A percentile compares a stretch with the other conserved stretches of the same genome.
Evolutionary conservation across 2,888 invertebrate genomes (phyloP).

Genomic region (Timema podura): DNA sequence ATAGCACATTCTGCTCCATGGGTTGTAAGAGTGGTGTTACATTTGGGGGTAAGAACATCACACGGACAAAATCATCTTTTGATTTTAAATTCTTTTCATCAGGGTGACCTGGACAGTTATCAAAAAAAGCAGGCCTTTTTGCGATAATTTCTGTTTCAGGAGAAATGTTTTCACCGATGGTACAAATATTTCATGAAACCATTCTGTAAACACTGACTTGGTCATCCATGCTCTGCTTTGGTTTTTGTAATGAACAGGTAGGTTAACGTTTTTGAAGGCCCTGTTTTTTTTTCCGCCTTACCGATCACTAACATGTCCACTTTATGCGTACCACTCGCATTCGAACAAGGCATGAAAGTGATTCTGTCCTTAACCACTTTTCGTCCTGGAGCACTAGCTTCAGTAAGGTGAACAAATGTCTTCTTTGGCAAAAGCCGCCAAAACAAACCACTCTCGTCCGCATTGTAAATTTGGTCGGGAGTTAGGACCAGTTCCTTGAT

Average conservation of each 20-base stretch:
- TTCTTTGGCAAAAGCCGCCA: slow-evolving; percentile 25
- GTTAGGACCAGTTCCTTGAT: slow-evolving; percentile 17
- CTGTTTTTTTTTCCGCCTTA: background rate
- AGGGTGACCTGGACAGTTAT: background rate
- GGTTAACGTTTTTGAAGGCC: slow-evolving; percentile 20
- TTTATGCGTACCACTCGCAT: slow-evolving; percentile 37
- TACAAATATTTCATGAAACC: slow-evolving; percentile 11
- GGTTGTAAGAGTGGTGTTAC: too few species aligned
- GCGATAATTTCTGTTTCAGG: background rate
- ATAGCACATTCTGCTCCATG: too few species aligned
- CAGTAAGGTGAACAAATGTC: slow-evolving; percentile 34
- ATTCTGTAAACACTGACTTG: slow-evolving; percentile 9
- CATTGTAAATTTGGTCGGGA: slow-evolving; percentile 19
- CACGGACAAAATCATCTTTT: too few species aligned
- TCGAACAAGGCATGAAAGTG: slow-evolving; percentile 39
- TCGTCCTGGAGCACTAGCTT: slow-evolving; percentile 34
- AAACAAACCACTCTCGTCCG: slow-evolving; percentile 21
- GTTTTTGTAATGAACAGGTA: slow-evolving; percentile 36
- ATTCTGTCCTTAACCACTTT: slow-evolving; percentile 35
- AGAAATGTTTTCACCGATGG: background rate
- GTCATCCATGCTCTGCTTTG: background rate
- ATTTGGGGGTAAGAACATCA: too few species aligned
- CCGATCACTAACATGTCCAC: slow-evolving; percentile 32
- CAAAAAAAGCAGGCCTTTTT: background rate
- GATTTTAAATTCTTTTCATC: background rate